phyloP scores from a whole-genome alignment of 1,140 invertebrate genomes.

The Plectrocnemia conspersa region DNA sequence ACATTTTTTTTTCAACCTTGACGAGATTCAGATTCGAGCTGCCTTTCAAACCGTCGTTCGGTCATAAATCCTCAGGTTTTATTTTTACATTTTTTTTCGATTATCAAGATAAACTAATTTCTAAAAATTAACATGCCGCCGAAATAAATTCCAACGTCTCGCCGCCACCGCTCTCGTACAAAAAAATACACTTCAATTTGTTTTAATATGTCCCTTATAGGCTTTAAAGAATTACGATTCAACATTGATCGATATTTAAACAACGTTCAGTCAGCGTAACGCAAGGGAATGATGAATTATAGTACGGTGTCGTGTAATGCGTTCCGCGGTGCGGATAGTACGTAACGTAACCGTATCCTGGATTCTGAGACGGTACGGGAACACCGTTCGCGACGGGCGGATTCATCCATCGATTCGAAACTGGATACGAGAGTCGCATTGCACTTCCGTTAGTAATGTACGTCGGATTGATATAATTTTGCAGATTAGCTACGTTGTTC shows the following conservation, averaged over 20 bases:
- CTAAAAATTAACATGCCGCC: background rate
- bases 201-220: background rate
- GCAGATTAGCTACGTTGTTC: background rate
- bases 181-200: background rate
- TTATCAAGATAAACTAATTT: background rate
- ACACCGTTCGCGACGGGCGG: background rate
- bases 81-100: too few species aligned
- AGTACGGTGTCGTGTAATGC: conserved; percentile 8
- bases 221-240: background rate
- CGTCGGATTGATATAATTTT: too few species aligned
- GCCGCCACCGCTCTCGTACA: background rate
- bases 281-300: conserved; percentile 21
- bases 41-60: too few species aligned
- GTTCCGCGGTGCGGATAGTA: conserved; percentile 9
- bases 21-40: too few species aligned
- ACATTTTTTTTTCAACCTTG: too few species aligned
- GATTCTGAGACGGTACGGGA: background rate
- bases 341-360: background rate
- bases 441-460: too few species aligned
- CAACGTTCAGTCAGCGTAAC: conserved; percentile 15
- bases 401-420: background rate
- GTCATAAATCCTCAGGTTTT: too few species aligned
- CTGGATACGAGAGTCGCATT: background rate
- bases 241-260: background rate
- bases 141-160: background rate